A percentile compares a stretch with the other conserved stretches of the same genome.
phyloP scores from a whole-genome alignment of 1,140 invertebrate genomes.

The Cherax destructor region DNA sequence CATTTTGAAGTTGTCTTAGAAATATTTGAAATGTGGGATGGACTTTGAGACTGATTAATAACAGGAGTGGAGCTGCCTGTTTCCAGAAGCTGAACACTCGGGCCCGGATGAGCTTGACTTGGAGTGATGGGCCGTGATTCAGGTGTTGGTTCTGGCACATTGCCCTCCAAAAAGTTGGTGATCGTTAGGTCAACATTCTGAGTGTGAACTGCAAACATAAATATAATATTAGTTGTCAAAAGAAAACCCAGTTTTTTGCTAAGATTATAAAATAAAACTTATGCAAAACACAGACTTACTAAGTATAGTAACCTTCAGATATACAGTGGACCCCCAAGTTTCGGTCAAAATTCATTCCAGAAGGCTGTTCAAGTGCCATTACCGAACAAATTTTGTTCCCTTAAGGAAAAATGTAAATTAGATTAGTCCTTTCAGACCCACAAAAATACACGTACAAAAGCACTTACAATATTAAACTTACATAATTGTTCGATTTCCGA shows the following conservation, averaged over 20 bases:
- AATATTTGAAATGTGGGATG: not conserved
- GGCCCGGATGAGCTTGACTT: constrained; percentile 68
- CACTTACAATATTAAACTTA: no score
- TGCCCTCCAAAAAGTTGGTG: constrained; percentile 87
- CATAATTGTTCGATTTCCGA: no score
- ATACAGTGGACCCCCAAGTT: no score
- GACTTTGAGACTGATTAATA: not conserved
- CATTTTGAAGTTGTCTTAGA: not conserved
- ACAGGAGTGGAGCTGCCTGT: not conserved
- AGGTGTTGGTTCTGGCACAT: constrained; percentile 81
- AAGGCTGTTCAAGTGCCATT: no score
- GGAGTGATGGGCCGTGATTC: constrained; percentile 75
- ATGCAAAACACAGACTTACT: no score
- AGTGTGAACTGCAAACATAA: constrained; percentile 80
- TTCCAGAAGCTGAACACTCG: not conserved
- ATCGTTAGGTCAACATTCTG: constrained; percentile 87
- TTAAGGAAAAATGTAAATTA: no score
- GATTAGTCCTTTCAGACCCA: no score
- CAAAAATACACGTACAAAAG: no score
- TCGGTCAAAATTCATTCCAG: no score
- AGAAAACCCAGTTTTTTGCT: not conserved
- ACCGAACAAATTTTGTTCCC: no score
- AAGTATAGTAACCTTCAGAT: no score
- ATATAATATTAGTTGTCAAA: not conserved
- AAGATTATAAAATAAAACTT: no score